Evolutionary conservation across 2,888 invertebrate species (phyloP).

Genomic region (Andrena chrysosceles): DNA sequence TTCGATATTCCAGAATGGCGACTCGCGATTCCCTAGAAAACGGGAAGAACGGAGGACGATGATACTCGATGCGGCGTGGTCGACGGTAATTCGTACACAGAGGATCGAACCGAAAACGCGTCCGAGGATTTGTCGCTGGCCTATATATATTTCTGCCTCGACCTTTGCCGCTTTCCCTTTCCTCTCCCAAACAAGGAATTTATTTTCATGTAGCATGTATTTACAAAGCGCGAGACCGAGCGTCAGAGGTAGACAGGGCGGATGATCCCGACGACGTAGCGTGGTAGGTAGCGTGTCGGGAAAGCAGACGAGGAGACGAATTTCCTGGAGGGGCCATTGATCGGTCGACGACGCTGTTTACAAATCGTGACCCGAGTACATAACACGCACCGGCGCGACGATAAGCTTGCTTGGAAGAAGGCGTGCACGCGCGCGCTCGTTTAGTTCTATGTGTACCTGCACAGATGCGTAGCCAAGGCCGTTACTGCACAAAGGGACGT

Average conservation of each 20-base stretch:
- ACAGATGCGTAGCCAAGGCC: constrained; percentile 1
- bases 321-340: constrained; percentile 64
- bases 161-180: constrained; percentile 50
- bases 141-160: neutral
- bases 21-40: neutral
- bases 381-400: neutral
- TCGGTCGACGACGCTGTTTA: constrained; percentile 50
- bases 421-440: neutral
- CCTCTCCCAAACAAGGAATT: constrained; percentile 19
- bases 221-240: constrained; percentile 47
- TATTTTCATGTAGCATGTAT: constrained; percentile 50
- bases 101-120: constrained; percentile 8
- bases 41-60: neutral
- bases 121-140: neutral
- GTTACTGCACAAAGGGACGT: neutral
- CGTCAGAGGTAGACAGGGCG: neutral
- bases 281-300: constrained; percentile 4
- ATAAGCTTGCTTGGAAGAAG: neutral
- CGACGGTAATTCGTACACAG: constrained; percentile 9
- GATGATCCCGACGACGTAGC: constrained; percentile 9
- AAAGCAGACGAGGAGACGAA: constrained; percentile 34
- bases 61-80: no score
- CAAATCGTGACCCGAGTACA: constrained; percentile 36
- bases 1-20: neutral
- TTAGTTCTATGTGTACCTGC: no score